These are phyloP conservation scores for Quadroppia sp. DNA, from an alignment of 2,888 invertebrate genomes.

Conservation along the genomic window DNA sequence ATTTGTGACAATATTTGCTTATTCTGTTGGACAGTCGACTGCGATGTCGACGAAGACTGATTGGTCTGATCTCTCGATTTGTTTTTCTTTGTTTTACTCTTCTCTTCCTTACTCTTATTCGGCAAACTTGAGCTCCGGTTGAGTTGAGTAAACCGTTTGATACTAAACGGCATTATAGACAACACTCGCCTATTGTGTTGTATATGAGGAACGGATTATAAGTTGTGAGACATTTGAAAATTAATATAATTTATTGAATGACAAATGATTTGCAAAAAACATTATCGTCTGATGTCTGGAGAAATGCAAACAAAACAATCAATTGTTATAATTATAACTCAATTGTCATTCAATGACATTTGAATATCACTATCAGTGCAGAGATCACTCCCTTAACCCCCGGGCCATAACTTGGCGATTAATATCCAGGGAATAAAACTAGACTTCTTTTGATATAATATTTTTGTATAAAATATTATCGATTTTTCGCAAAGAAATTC, in stretches of 20 bases:
- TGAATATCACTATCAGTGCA: too few relatives aligned
- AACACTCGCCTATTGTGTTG: neutral
- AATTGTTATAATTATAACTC: too few relatives aligned
- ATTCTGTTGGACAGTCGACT: neutral
- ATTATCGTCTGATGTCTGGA: too few relatives aligned
- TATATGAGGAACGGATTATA: neutral
- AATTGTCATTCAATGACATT: too few relatives aligned
- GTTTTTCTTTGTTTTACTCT: conserved; percentile 1
- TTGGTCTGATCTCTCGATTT: neutral
- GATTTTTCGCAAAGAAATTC: too few relatives aligned
- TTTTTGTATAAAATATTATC: too few relatives aligned
- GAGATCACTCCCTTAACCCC: too few relatives aligned
- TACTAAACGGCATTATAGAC: conserved; percentile 48
- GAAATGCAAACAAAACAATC: too few relatives aligned
- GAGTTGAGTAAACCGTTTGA: conserved; percentile 46
- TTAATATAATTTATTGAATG: neutral
- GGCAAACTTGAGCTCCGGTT: conserved; percentile 43
- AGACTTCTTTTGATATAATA: too few relatives aligned
- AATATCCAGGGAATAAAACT: too few relatives aligned
- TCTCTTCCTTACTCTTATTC: conserved; percentile 3
- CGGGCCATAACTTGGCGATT: too few relatives aligned
- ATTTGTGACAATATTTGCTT: conserved; percentile 15
- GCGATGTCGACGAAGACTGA: neutral
- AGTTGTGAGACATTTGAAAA: neutral
- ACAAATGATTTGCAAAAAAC: too few relatives aligned